Evolutionary conservation across 53 echinoderm and acorn worm genomes (phyloP).

Genomic region (Luidia sarsii): DNA sequence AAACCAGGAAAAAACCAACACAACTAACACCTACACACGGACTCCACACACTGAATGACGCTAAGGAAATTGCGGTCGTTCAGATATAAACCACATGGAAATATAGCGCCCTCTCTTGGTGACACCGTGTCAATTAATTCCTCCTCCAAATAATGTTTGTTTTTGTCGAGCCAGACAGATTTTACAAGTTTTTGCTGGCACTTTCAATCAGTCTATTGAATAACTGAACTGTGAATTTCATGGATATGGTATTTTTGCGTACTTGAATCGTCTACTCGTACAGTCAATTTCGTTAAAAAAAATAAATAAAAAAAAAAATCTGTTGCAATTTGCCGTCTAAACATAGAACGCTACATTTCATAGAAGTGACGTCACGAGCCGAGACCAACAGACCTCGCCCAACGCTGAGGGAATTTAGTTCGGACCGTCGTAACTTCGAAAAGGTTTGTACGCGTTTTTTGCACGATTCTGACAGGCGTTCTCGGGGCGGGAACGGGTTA

Average conservation of each 20-base stretch:
- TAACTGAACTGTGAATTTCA: too few relatives aligned
- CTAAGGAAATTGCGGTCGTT: too few relatives aligned
- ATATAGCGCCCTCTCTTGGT: constrained; percentile 46
- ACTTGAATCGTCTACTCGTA: not conserved
- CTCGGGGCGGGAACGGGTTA: too few relatives aligned
- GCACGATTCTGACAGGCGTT: too few relatives aligned
- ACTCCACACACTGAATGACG: not conserved
- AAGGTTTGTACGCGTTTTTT: not conserved
- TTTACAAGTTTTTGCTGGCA: too few relatives aligned
- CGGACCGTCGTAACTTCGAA: constrained; percentile 21
- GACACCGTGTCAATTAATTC: not conserved
- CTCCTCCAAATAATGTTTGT: too few relatives aligned
- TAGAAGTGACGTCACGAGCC: constrained; percentile 45
- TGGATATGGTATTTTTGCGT: too few relatives aligned
- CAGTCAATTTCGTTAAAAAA: not conserved
- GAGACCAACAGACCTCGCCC: constrained; percentile 48
- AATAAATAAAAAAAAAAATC: not conserved
- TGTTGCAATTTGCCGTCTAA: not conserved
- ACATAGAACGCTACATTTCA: constrained; percentile 31
- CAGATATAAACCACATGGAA: not conserved
- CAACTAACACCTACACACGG: not conserved
- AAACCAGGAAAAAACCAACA: not conserved
- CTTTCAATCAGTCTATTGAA: too few relatives aligned
- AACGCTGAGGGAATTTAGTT: constrained; percentile 3
- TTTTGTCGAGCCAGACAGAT: too few relatives aligned